Percentiles rank a stretch among this genome's conserved stretches.
Evolutionary conservation across 2,888 invertebrate genomes (phyloP).

Genomic region (Sesia apiformis): DNA sequence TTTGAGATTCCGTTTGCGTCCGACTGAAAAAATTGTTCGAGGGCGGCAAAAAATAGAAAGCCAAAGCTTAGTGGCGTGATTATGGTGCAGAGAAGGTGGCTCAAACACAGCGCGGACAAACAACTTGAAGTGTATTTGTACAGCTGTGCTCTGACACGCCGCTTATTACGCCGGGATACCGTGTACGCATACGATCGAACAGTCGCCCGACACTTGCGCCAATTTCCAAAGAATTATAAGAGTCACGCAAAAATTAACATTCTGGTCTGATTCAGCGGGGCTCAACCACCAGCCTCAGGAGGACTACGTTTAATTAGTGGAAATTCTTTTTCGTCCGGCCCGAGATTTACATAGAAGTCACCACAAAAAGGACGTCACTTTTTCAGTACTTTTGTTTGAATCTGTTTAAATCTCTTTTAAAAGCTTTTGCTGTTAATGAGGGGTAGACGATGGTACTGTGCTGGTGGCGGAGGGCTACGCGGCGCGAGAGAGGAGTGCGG

Average conservation of each 20-base stretch:
- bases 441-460: conserved; percentile 35
- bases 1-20: conserved; percentile 35
- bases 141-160: not conserved
- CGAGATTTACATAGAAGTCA: conserved; percentile 63
- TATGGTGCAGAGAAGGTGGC: conserved; percentile 41
- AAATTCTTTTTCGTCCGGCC: conserved; percentile 47
- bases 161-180: not conserved
- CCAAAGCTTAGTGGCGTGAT: conserved; percentile 52
- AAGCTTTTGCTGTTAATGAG: conserved; percentile 64
- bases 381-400: conserved; percentile 63
- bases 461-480: conserved; percentile 21
- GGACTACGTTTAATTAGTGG: conserved; percentile 59
- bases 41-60: conserved; percentile 35
- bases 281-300: conserved; percentile 34
- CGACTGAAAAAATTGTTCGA: conserved; percentile 31
- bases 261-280: conserved; percentile 41
- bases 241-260: conserved; percentile 44
- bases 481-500: conserved; percentile 6
- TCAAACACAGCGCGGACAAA: conserved; percentile 55
- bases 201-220: conserved; percentile 26
- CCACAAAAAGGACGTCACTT: conserved; percentile 61
- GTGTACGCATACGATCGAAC: not conserved
- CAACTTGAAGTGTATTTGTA: conserved; percentile 16
- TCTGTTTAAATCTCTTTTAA: conserved; percentile 63
- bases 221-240: conserved; percentile 29